Evolutionary conservation across 1,140 invertebrate genomes (phyloP).

Genomic region (Penaeus chinensis): DNA sequence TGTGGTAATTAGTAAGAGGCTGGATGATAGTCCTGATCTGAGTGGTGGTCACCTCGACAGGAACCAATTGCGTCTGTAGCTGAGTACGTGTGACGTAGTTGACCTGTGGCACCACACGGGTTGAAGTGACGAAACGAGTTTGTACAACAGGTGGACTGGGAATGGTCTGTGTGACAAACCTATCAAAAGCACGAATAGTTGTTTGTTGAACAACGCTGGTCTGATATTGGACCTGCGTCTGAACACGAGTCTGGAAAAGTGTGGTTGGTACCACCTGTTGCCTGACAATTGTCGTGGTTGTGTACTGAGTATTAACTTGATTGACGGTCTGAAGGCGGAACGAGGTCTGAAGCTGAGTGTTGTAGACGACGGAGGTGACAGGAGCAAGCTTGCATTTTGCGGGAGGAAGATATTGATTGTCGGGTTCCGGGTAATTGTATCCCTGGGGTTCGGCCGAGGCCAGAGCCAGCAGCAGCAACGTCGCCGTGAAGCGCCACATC

Average conservation of each 20-base stretch:
- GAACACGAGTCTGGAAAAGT: slow-evolving; percentile 39
- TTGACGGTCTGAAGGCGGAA: slow-evolving; percentile 27
- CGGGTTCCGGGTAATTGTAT: slow-evolving; percentile 19
- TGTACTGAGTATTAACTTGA: slow-evolving; percentile 37
- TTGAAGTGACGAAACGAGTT: slow-evolving; percentile 31
- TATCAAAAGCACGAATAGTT: neutral
- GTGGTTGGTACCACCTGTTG: slow-evolving; percentile 49
- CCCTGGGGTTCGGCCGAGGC: slow-evolving; percentile 32
- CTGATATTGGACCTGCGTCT: slow-evolving; percentile 46
- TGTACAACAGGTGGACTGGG: slow-evolving; percentile 35
- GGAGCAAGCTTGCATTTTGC: slow-evolving; percentile 17
- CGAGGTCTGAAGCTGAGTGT: slow-evolving; percentile 42
- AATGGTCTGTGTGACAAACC: slow-evolving; percentile 42
- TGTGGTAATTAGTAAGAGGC: slow-evolving; percentile 36
- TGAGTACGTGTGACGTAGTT: slow-evolving; percentile 49
- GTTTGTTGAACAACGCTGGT: slow-evolving; percentile 46
- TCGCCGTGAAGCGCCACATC: slow-evolving; percentile 55
- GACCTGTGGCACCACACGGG: slow-evolving; percentile 49
- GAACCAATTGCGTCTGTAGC: slow-evolving; percentile 48
- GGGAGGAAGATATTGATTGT: slow-evolving; percentile 35
- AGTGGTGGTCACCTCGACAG: slow-evolving; percentile 44
- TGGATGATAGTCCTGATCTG: slow-evolving; percentile 32
- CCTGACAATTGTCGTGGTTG: slow-evolving; percentile 46
- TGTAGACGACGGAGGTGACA: slow-evolving; percentile 26
- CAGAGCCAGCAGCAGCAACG: slow-evolving; percentile 40